Evolutionary conservation across 1,140 invertebrate species (phyloP).

Genomic region (Oscheius sp.): DNA sequence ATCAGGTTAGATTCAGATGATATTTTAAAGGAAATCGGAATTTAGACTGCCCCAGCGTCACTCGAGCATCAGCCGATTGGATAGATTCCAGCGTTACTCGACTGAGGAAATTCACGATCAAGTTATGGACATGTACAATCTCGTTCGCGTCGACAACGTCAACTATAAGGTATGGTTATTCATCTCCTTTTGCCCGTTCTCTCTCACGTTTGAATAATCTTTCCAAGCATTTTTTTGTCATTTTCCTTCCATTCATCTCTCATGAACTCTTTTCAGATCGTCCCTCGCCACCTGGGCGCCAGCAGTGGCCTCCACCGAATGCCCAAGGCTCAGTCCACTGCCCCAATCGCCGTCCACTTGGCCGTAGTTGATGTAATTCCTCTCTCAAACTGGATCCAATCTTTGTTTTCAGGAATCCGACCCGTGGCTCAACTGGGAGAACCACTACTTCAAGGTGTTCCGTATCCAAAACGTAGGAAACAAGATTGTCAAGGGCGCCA

Average conservation of each 20-base stretch:
- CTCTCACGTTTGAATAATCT: no score
- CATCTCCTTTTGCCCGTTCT: no score
- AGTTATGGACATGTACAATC: background rate
- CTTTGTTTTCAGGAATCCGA: no score
- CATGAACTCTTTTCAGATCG: background rate
- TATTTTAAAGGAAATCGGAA: background rate
- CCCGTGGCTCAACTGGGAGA: constrained; percentile 2
- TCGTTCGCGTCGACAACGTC: background rate
- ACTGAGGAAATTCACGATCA: background rate
- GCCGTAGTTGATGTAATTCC: background rate
- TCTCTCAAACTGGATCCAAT: no score
- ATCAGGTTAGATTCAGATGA: background rate
- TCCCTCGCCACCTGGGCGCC: background rate
- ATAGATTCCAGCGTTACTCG: constrained; percentile 1
- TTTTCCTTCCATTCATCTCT: no score
- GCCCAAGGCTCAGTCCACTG: background rate
- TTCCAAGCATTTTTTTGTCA: no score
- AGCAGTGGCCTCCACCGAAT: background rate
- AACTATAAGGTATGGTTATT: background rate
- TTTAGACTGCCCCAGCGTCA: background rate
- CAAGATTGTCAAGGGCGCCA: background rate
- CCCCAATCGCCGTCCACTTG: background rate
- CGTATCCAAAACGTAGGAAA: background rate
- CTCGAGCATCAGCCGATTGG: background rate
- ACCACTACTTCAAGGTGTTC: background rate